Evolutionary conservation across 2,113 vertebrate species (phyloP), one percentile per base, ranked within the genome.

Genomic region (Rhinolophus sinicus): DNA sequence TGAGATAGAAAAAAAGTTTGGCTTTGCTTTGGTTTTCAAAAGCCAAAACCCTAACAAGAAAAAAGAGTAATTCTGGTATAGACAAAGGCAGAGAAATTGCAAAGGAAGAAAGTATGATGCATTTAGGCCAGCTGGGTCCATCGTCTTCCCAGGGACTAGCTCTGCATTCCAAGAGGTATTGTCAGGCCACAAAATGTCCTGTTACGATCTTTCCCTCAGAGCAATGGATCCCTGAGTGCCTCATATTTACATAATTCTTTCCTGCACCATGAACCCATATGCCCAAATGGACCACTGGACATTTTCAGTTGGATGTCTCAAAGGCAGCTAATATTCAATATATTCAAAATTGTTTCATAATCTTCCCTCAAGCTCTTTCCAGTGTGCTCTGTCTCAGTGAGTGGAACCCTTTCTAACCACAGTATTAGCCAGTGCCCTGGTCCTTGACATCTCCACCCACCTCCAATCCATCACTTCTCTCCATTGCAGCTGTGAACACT

Each of bases 101-200:
- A 94, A 94, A 64, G 85, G 54, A 87, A 87, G 83, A 93, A 87
- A 87, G 22, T 13, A 67, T 87, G 78, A 92, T 5, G 8, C 56
- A 56, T 50, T 54, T 81, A 50, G 13, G 60, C 47, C 47, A 35
- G 6, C 83, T 65, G 38, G 38, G 76, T 60, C 47, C 67, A 67
- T 67, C 54, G 52, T 72, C 82, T 95, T 83, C 88, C 88, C 77
- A 54, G 56, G 85, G 80, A 35, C 38, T 19, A 69, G 12, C 84
- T 77, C 10, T 93, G 69, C 56, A 90, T 93, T 84, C 85, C 47
- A 40, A 54, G n/a, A 38, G 64, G 21, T 44, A 65, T 21, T 64
- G 50, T 82, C 73, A 82, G 65, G 40, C 89, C 81, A 90, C 75
- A 95, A 52, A 96, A 84, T 62, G 24, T 26, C 47, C 28, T 18